phyloP scores from a whole-genome alignment of 2,888 invertebrate species.

The Pheosia gnoma region DNA sequence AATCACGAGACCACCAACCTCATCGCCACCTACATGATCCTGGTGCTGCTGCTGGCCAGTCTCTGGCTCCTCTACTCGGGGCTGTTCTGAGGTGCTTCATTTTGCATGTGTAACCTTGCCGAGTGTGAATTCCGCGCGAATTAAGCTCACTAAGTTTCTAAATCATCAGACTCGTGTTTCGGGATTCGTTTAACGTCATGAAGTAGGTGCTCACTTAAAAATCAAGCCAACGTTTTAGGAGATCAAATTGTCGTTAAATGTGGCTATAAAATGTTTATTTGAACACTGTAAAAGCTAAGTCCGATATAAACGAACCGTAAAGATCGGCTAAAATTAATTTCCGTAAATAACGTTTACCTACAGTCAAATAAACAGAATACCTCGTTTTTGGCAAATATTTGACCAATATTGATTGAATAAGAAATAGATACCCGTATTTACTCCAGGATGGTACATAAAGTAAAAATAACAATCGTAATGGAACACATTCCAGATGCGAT shows the following conservation, averaged over 20 bases:
- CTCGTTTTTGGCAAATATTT: slow-evolving; percentile 18
- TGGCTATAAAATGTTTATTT: background rate
- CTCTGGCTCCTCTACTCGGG: slow-evolving; percentile 89
- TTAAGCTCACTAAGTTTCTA: background rate
- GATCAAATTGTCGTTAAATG: background rate
- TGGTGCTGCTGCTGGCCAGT: slow-evolving; percentile 86
- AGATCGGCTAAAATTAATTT: background rate
- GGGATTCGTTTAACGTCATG: background rate
- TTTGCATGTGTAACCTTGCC: slow-evolving; percentile 12
- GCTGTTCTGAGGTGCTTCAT: slow-evolving; percentile 75
- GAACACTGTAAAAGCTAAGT: background rate
- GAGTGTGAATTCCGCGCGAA: slow-evolving; percentile 7
- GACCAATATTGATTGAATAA: slow-evolving; percentile 15
- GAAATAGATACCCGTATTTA: slow-evolving; percentile 9
- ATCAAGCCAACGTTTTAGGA: background rate
- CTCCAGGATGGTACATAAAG: background rate
- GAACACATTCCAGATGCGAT: slow-evolving; percentile 41
- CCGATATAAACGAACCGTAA: background rate
- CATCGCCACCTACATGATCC: slow-evolving; percentile 88
- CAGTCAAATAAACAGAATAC: slow-evolving; percentile 9
- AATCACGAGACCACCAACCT: slow-evolving; percentile 87
- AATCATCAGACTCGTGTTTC: background rate
- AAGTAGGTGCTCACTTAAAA: background rate
- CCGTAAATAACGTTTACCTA: slow-evolving; percentile 3
- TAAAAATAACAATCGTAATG: slow-evolving; percentile 29